These are phyloP conservation scores for Notocelia uddmanniana DNA, from an alignment of 2,888 invertebrate genomes.

Conservation along the genomic window DNA sequence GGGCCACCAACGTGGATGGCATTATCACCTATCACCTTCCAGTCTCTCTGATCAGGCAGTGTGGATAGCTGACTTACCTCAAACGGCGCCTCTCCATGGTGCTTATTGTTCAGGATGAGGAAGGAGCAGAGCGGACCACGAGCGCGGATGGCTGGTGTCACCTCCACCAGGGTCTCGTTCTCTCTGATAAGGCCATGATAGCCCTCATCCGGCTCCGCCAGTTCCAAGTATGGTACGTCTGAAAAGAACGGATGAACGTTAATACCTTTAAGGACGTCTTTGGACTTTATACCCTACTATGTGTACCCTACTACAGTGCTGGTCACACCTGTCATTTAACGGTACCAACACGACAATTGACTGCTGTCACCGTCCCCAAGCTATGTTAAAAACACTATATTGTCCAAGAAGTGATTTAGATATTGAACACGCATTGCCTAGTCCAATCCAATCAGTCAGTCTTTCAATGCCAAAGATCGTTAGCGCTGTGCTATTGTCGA, in stretches of 20 bases:
- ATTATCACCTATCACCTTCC: too few relatives aligned
- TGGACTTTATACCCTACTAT: too few relatives aligned
- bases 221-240: slow-evolving; percentile 90
- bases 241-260: slow-evolving; percentile 52
- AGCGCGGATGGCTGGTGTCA: slow-evolving; percentile 96
- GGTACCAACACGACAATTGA: too few relatives aligned
- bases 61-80: slow-evolving; percentile 84
- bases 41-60: slow-evolving; percentile 91
- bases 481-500: too few relatives aligned
- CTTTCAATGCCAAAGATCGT: too few relatives aligned
- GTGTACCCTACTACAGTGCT: too few relatives aligned
- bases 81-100: slow-evolving; percentile 97
- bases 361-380: too few relatives aligned
- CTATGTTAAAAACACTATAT: too few relatives aligned
- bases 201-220: slow-evolving; percentile 93
- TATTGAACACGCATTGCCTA: too few relatives aligned
- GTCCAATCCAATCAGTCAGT: too few relatives aligned
- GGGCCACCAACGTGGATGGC: slow-evolving; percentile 93
- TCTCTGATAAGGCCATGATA: slow-evolving; percentile 97
- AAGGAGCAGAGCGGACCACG: slow-evolving; percentile 94
- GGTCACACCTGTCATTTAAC: too few relatives aligned
- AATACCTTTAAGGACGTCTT: background rate
- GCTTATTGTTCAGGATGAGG: slow-evolving; percentile 96
- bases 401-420: too few relatives aligned
- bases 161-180: slow-evolving; percentile 96